These are phyloP conservation scores for Cephus pulcher DNA, from an alignment of 2,888 invertebrate species.

Conservation along the genomic window DNA sequence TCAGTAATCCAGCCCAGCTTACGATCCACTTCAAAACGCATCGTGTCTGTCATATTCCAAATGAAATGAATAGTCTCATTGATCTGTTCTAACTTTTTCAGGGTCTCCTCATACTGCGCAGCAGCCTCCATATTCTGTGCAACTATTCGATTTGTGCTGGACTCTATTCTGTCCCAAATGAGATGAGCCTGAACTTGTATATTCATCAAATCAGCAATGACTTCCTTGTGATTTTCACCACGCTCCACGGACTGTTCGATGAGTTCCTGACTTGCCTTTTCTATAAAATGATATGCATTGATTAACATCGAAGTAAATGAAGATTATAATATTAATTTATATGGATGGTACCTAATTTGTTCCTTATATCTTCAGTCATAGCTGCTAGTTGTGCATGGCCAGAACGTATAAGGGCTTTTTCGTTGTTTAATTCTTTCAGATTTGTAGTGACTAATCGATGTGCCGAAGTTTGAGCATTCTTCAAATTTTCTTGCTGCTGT, in stretches of 20 bases:
- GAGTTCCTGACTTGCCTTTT: constrained; percentile 68
- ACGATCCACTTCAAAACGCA: constrained; percentile 56
- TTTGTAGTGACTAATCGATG: constrained; percentile 70
- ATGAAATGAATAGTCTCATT: constrained; percentile 68
- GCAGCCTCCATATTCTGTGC: constrained; percentile 67
- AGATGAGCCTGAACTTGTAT: constrained; percentile 70
- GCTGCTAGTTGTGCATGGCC: constrained; percentile 70
- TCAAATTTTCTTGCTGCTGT: constrained; percentile 69
- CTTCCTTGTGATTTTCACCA: constrained; percentile 68
- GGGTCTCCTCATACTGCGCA: constrained; percentile 67
- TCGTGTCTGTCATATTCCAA: constrained; percentile 53
- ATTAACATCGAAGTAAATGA: neutral
- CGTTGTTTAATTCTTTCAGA: constrained; percentile 70
- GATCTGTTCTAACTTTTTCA: constrained; percentile 68
- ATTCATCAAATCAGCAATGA: constrained; percentile 69
- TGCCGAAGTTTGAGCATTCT: constrained; percentile 67
- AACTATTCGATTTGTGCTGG: constrained; percentile 62
- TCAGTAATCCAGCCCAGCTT: constrained; percentile 60
- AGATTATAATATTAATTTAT: neutral
- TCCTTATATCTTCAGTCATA: constrained; percentile 70
- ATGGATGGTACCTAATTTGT: constrained; percentile 66
- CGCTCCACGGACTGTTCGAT: constrained; percentile 67
- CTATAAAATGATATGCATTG: constrained; percentile 40
- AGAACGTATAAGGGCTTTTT: constrained; percentile 72
- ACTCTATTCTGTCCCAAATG: constrained; percentile 70